Percentiles rank a stretch among this genome's conserved stretches.
phyloP scores from a whole-genome alignment of 2,113 vertebrate species.

The Bubalus kerabau region DNA sequence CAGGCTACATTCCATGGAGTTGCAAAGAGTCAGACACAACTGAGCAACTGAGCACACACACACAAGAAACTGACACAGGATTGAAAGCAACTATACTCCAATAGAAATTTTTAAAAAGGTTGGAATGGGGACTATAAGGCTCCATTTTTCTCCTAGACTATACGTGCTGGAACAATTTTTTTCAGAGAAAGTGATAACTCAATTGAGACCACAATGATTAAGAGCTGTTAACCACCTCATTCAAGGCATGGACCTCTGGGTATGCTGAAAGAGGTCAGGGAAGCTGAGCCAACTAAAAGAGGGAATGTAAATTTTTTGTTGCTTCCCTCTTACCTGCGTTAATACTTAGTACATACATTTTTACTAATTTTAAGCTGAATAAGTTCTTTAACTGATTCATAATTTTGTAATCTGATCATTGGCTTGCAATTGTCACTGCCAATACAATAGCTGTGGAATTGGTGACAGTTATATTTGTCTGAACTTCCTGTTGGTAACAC shows the following conservation, averaged over 20 bases:
- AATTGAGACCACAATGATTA: background rate
- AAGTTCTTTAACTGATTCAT: background rate
- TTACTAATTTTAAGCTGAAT: background rate
- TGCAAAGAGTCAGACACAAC: background rate
- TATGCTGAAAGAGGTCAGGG: background rate
- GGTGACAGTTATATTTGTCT: background rate
- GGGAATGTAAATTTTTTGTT: background rate
- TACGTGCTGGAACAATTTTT: background rate
- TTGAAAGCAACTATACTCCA: background rate
- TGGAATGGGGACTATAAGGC: accelerated
- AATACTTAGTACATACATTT: background rate
- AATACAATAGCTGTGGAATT: background rate
- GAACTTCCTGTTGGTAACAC: background rate
- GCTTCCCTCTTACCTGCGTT: background rate
- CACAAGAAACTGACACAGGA: background rate
- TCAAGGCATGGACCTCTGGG: background rate
- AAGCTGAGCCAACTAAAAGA: background rate
- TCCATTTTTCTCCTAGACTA: background rate
- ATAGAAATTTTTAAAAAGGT: background rate
- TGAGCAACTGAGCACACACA: background rate
- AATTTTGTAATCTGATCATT: background rate
- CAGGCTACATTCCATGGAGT: background rate
- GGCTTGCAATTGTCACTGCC: background rate
- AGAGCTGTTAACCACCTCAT: background rate
- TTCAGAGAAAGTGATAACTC: background rate